These are phyloP conservation scores for Formicarius rufipectus DNA, from an alignment of 2,113 vertebrate genomes.

Conservation along the genomic window DNA sequence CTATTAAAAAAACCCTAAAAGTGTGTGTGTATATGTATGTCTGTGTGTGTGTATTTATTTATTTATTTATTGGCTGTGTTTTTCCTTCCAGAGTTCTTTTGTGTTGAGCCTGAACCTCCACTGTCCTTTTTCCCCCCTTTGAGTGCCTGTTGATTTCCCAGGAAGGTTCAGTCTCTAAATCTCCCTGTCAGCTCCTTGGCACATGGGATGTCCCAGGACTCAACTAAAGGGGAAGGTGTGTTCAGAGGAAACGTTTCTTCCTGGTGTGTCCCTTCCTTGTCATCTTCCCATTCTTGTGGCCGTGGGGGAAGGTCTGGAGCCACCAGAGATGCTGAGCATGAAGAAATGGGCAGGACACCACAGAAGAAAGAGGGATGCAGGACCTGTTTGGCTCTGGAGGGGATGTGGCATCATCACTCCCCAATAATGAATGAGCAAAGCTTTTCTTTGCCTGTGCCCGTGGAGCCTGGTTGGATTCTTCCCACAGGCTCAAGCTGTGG, in stretches of 20 bases:
- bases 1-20: not conserved
- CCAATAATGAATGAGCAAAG: not conserved
- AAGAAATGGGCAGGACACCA: accelerated
- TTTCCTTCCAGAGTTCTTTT: not conserved
- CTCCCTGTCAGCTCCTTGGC: not conserved
- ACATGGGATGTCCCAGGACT: accelerated
- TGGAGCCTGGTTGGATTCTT: not conserved
- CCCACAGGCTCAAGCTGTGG: not conserved
- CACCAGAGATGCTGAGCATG: not conserved
- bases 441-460: not conserved
- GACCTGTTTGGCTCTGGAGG: not conserved
- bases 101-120: not conserved
- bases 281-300: not conserved
- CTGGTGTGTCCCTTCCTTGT: not conserved
- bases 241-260: not conserved
- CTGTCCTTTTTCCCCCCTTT: accelerated
- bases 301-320: not conserved
- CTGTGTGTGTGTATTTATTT: too few relatives aligned
- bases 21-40: not conserved
- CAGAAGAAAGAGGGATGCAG: not conserved
- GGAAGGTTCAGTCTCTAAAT: not conserved
- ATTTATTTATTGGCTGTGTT: not conserved
- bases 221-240: not conserved
- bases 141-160: not conserved
- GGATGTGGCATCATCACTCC: too few relatives aligned